phyloP scores from a whole-genome alignment of 1,140 invertebrate genomes.

The Drosophila nannoptera region DNA sequence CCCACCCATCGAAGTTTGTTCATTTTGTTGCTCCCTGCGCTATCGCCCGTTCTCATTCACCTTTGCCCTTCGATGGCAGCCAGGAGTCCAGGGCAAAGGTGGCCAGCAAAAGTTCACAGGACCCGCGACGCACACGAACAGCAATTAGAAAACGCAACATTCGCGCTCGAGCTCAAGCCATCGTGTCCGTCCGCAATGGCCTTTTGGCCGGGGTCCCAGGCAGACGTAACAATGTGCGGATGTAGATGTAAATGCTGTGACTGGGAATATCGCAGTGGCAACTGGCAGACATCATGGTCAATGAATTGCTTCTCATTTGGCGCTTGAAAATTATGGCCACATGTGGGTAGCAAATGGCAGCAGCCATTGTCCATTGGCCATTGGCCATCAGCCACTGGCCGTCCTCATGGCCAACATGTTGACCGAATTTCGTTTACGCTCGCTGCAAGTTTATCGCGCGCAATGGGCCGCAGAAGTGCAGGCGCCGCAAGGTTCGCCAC shows the following conservation, averaged over 20 bases:
- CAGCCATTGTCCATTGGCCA: conserved; percentile 25
- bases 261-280: conserved; percentile 42
- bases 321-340: conserved; percentile 75
- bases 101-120: conserved; percentile 13
- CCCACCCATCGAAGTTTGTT: neutral
- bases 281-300: conserved; percentile 70
- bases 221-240: conserved; percentile 15
- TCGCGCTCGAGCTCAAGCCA: conserved; percentile 27
- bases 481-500: conserved; percentile 36
- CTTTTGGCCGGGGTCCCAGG: conserved; percentile 57
- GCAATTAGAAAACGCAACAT: conserved; percentile 50
- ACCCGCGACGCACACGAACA: conserved; percentile 46
- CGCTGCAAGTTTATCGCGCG: conserved; percentile 66
- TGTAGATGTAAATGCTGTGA: conserved; percentile 44
- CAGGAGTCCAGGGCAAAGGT: neutral
- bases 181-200: conserved; percentile 42
- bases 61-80: conserved; percentile 3
- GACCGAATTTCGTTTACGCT: conserved; percentile 67
- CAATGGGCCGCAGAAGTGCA: conserved; percentile 46
- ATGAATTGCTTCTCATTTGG: conserved; percentile 75
- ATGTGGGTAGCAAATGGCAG: conserved; percentile 66
- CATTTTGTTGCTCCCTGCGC: neutral
- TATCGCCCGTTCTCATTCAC: conserved; percentile 15
- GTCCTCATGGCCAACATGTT: conserved; percentile 57
- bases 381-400: conserved; percentile 20